Percentiles rank a stretch among this genome's conserved stretches.
Evolutionary conservation across 2,797 vertebrate species (phyloP).

Genomic region (Enteromius treurensis): DNA sequence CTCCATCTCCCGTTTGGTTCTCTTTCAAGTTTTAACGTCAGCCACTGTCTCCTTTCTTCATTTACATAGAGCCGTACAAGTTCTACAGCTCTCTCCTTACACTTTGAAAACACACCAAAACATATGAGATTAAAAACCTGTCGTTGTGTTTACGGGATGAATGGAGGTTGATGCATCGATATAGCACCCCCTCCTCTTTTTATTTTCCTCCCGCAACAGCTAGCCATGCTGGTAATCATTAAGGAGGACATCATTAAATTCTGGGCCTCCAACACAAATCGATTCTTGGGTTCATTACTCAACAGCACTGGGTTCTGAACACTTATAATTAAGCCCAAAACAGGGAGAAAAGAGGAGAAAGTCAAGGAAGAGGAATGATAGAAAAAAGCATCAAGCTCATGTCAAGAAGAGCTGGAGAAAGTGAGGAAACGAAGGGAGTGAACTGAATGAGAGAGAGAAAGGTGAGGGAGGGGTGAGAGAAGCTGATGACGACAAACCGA

Average conservation of each 20-base stretch:
- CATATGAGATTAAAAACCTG: background rate
- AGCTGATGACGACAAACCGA: constrained; percentile 49
- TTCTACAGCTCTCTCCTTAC: background rate
- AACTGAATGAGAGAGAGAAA: background rate
- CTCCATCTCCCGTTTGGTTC: background rate
- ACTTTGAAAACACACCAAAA: constrained; percentile 12
- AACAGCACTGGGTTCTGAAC: background rate
- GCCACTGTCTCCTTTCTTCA: constrained; percentile 7
- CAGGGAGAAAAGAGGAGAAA: background rate
- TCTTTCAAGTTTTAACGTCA: constrained; percentile 15
- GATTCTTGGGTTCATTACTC: constrained; percentile 10
- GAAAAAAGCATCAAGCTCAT: constrained; percentile 50
- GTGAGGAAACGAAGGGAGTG: constrained; percentile 1
- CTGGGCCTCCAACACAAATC: constrained; percentile 27
- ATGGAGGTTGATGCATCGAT: background rate
- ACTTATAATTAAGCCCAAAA: constrained; percentile 35
- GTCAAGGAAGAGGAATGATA: background rate
- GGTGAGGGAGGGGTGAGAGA: constrained; percentile 27
- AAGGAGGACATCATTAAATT: constrained; percentile 38
- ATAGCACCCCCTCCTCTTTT: constrained; percentile 14
- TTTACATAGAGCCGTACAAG: background rate
- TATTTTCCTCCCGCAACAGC: constrained; percentile 29
- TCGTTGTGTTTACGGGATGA: background rate
- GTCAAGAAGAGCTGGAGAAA: constrained; percentile 20
- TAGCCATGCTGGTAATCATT: constrained; percentile 59